phyloP scores from a whole-genome alignment of 2,113 vertebrate species.

The Rhinoptilus africanus region DNA sequence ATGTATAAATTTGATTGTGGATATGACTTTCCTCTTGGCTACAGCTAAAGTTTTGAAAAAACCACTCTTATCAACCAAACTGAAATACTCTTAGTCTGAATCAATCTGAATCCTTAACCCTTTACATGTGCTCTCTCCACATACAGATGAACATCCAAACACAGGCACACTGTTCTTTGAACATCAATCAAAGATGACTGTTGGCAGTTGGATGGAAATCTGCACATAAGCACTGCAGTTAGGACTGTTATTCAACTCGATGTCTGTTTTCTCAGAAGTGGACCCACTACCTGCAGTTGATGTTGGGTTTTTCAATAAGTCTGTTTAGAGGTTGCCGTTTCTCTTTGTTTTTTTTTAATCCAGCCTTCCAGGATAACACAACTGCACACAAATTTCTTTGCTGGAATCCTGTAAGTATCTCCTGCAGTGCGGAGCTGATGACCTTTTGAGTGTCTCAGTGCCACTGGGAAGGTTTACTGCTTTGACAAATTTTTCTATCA shows the following conservation, averaged over 20 bases:
- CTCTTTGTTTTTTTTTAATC: background rate
- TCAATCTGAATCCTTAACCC: background rate
- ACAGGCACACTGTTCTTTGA: rapidly evolving
- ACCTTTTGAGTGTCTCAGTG: background rate
- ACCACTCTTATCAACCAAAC: background rate
- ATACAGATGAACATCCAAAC: background rate
- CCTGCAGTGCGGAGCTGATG: background rate
- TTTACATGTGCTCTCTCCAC: background rate
- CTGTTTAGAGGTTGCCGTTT: background rate
- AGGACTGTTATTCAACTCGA: background rate
- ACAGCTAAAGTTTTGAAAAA: background rate
- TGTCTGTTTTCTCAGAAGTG: background rate
- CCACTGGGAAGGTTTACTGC: background rate
- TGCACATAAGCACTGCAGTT: background rate
- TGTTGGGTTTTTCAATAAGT: background rate
- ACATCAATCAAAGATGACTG: background rate
- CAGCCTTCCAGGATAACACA: background rate
- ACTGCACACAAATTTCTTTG: background rate
- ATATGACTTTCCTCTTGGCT: background rate
- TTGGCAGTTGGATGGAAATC: background rate
- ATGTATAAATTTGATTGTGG: rapidly evolving
- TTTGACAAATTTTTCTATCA: background rate
- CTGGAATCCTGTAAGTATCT: background rate
- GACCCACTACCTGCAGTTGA: rapidly evolving
- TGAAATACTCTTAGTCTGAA: background rate